Conservation (phyloP, 2,797 vertebrate genomes). For the Smutsia temminckii region DNA sequence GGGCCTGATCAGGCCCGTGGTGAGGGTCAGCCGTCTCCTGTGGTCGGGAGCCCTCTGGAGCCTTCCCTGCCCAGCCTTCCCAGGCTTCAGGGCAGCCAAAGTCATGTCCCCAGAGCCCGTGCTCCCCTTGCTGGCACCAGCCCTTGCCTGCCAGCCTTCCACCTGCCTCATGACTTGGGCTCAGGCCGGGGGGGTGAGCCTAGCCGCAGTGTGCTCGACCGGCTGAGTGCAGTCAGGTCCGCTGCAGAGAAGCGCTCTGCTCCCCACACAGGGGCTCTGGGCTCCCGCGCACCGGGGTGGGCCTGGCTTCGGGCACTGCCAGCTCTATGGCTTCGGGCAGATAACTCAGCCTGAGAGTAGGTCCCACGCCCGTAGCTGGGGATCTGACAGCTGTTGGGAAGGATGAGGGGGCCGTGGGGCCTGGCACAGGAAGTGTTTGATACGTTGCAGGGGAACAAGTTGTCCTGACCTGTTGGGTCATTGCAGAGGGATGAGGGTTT, state of each 20-base stretch:
- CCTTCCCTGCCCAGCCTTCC: not conserved
- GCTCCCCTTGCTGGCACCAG: not conserved
- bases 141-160: not conserved
- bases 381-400: accelerated
- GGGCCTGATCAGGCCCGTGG: not conserved
- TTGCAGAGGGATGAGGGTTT: too few relatives aligned
- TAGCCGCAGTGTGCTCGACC: not conserved
- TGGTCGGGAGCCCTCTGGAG: not conserved
- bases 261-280: not conserved
- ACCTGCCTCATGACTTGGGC: not conserved
- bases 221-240: accelerated
- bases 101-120: not conserved
- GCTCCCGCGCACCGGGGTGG: too few relatives aligned
- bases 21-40: not conserved
- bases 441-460: accelerated
- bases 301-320: not conserved
- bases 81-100: not conserved
- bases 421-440: not conserved
- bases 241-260: accelerated
- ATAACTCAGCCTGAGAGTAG: not conserved
- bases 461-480: not conserved
- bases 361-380: not conserved
- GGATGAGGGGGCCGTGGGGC: accelerated
- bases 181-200: accelerated
- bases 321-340: not conserved